Conservation (phyloP, 1,140 invertebrate genomes). For the Drosophila seguyi region DNA sequence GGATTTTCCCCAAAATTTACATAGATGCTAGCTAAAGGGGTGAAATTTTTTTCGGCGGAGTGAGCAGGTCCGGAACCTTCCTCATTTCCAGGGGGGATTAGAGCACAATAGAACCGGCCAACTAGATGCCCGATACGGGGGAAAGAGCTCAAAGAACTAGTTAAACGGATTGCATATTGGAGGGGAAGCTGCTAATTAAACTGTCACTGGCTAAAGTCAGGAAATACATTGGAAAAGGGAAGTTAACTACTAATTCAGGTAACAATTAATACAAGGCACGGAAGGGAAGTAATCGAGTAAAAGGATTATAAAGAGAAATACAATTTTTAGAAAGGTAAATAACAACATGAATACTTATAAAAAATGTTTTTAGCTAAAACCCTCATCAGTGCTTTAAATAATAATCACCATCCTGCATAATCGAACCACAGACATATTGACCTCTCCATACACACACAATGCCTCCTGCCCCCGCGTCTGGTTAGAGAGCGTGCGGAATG, state of each 20-base stretch:
- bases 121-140: conserved; percentile 35
- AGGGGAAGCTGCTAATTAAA: conserved; percentile 24
- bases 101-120: conserved; percentile 20
- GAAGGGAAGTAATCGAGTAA: neutral
- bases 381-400: neutral
- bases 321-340: neutral
- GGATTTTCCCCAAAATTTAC: conserved; percentile 27
- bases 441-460: conserved; percentile 13
- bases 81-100: conserved; percentile 9
- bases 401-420: neutral
- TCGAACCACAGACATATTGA: conserved; percentile 55
- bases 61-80: neutral
- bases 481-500: conserved; percentile 25
- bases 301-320: neutral
- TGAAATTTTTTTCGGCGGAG: conserved; percentile 1
- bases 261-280: neutral
- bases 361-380: neutral
- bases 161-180: conserved; percentile 11
- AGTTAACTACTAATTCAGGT: neutral
- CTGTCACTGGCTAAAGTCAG: neutral
- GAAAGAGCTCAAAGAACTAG: conserved; percentile 4
- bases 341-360: neutral
- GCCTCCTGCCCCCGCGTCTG: neutral
- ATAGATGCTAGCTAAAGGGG: conserved; percentile 7
- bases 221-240: neutral